Evolutionary conservation across 92 coral and sea anemone genomes (phyloP).

Genomic region (Phymanthus crucifer): DNA sequence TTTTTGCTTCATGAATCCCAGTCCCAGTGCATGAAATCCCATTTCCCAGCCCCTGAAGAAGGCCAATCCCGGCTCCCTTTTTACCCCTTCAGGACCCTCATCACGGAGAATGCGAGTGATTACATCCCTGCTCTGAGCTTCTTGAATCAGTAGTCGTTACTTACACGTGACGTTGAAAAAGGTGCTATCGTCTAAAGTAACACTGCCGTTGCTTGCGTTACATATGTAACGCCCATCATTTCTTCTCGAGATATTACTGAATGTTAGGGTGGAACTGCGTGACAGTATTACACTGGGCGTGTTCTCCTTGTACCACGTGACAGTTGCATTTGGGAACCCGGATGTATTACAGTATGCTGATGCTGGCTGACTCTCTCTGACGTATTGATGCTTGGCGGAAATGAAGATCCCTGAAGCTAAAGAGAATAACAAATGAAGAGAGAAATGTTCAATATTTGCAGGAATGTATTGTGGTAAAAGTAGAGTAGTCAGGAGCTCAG

Average conservation of each 20-base stretch:
- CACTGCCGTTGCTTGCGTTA: slow-evolving; percentile 32
- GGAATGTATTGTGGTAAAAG: neutral
- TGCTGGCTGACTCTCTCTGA: slow-evolving; percentile 1
- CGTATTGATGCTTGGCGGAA: neutral
- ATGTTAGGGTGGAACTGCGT: slow-evolving; percentile 12
- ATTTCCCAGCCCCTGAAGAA: too few relatives aligned
- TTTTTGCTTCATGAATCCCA: too few relatives aligned
- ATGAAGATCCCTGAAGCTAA: neutral
- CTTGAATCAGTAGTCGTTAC: slow-evolving; percentile 4
- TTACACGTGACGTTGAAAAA: slow-evolving; percentile 30
- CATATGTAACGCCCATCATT: slow-evolving; percentile 43
- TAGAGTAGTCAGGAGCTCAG: too few relatives aligned
- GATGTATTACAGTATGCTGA: slow-evolving; percentile 22
- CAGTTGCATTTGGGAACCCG: neutral
- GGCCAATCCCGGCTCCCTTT: too few relatives aligned
- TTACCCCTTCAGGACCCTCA: too few relatives aligned
- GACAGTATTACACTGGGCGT: slow-evolving; percentile 8
- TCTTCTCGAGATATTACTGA: slow-evolving; percentile 3
- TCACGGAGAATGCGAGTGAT: too few relatives aligned
- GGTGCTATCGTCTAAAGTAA: slow-evolving; percentile 1
- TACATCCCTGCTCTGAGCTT: too few relatives aligned
- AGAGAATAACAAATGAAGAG: neutral
- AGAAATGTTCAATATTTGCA: neutral
- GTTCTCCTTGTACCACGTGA: slow-evolving; percentile 16
- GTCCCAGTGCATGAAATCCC: too few relatives aligned